Conservation (phyloP, 2,888 invertebrate species). For the Halocaridina rubra region DNA sequence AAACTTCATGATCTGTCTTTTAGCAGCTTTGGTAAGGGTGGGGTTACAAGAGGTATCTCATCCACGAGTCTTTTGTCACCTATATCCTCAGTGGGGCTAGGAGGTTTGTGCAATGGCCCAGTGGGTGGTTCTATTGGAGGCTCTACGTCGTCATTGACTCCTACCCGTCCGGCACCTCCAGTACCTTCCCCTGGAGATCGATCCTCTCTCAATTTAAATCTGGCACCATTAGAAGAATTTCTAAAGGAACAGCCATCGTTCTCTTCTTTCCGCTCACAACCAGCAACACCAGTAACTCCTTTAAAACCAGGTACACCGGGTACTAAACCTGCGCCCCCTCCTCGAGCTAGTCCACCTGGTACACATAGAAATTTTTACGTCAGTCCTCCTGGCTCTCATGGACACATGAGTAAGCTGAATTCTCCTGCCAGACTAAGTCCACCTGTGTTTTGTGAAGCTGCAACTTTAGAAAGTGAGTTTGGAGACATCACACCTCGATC, state of each 20-base stretch:
- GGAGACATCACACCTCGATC: constrained; percentile 16
- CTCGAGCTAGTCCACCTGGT: constrained; percentile 49
- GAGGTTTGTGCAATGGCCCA: constrained; percentile 13
- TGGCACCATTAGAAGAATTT: constrained; percentile 58
- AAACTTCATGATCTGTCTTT: constrained; percentile 51
- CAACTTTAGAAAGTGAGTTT: constrained; percentile 20
- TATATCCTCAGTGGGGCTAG: not conserved
- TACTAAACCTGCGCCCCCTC: constrained; percentile 47
- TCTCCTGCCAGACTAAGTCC: constrained; percentile 38
- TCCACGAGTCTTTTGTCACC: constrained; percentile 54
- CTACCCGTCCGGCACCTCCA: constrained; percentile 44
- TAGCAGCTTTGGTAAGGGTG: constrained; percentile 61
- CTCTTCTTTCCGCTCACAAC: constrained; percentile 53
- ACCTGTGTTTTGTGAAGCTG: constrained; percentile 6
- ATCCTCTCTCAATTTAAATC: constrained; percentile 56
- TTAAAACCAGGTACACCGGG: constrained; percentile 44
- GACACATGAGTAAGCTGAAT: constrained; percentile 20
- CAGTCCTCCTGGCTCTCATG: constrained; percentile 38
- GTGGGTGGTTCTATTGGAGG: constrained; percentile 19
- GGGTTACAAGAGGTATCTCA: constrained; percentile 32
- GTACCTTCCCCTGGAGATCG: constrained; percentile 45
- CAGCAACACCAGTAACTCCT: constrained; percentile 50
- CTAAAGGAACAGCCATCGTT: constrained; percentile 59
- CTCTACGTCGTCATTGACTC: constrained; percentile 42
- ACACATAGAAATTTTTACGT: constrained; percentile 3